Evolutionary conservation across 2,888 invertebrate species (phyloP), one percentile per base, ranked within the genome.

Genomic region (Dolichopus griseipennis): DNA sequence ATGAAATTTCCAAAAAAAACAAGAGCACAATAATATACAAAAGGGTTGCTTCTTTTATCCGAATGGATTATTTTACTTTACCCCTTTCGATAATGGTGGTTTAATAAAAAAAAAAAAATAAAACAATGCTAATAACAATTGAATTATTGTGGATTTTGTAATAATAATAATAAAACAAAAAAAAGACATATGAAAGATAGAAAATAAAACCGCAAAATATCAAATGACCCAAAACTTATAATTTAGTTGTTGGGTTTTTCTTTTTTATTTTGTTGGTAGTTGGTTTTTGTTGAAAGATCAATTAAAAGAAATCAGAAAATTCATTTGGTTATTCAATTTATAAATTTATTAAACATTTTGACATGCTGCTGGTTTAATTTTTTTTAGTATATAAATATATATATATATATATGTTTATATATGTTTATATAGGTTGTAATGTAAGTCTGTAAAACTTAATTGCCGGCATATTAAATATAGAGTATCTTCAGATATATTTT

Each of bases 211-310:
- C 52, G n/a, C 52, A 52, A 18, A 52, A 52, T 52, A 52, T 18
- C 52, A 52, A 52, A 52, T 52, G 52, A 52, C 52, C 52, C 52
- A 52, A 52, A 52, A 52, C 52, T 52, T 18, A 52, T 52, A 52
- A 52, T 52, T 52, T 52, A 52, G 18, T 18, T 18, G 2, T 52
- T 41, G 2, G 3, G 1, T 18, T 52, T 52, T 12, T 52, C 18
- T 12, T 52, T 52, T 12, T 52, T 52, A 2, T 52, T 52, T 52
- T 52, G 9, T 52, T 52, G 52, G 9, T 9, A 6, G 8, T 41
- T 41, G 5, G n/a, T 52, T 52, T 52, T 12, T 52, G 52, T 52
- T 52, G 52, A 52, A 52, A 52, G 52, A 52, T 18, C 8, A 37
- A 37, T 37, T 37, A 12, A 10, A 37, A 10, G 10, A 37, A 37